phyloP scores from a whole-genome alignment of 2,113 vertebrate genomes.

The Rhinogobius similis region DNA sequence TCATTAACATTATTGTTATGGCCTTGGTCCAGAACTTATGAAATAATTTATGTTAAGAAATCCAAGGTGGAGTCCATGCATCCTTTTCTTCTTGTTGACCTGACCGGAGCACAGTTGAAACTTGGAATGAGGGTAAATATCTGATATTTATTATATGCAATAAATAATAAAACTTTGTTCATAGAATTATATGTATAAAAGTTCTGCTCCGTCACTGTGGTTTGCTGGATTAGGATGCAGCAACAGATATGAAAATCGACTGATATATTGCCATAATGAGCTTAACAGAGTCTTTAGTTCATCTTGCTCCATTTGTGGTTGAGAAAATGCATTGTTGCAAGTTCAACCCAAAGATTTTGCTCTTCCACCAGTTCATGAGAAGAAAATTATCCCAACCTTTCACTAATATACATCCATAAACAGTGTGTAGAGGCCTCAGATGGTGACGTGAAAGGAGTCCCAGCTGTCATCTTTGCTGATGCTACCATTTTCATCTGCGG shows the following conservation, averaged over 20 bases:
- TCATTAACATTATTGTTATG: not conserved
- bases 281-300: conserved; percentile 13
- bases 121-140: conserved; percentile 34
- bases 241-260: conserved; percentile 43
- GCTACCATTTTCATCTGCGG: conserved; percentile 59
- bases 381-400: not conserved
- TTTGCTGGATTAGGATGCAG: conserved; percentile 41
- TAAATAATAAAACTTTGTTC: conserved; percentile 79
- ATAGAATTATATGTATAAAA: conserved; percentile 68
- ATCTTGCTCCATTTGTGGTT: conserved; percentile 25
- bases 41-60: not conserved
- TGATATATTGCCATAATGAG: conserved; percentile 44
- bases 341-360: conserved; percentile 35
- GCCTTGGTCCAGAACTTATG: not conserved
- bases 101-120: conserved; percentile 33
- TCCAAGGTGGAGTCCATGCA: not conserved
- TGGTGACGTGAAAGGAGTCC: conserved; percentile 81
- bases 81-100: not conserved
- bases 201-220: conserved; percentile 42
- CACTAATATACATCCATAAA: conserved; percentile 3
- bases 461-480: conserved; percentile 77
- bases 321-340: conserved; percentile 25
- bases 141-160: conserved; percentile 74
- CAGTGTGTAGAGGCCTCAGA: conserved; percentile 58
- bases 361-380: not conserved